phyloP scores from a whole-genome alignment of 2,113 vertebrate genomes.

The Nothoprocta perdicaria region DNA sequence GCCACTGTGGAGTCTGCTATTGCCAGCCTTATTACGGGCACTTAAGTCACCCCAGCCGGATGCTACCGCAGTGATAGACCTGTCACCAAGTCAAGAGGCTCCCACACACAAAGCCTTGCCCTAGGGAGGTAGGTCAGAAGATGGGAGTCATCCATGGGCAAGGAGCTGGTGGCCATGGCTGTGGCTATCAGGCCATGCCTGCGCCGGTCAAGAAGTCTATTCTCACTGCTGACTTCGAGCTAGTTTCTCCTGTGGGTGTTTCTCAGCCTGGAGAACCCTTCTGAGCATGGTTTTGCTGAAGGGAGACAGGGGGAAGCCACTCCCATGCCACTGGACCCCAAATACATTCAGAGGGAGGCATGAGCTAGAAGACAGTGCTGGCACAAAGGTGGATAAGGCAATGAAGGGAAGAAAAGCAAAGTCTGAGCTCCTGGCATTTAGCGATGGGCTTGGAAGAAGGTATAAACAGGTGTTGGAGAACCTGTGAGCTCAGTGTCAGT shows the following conservation, averaged over 20 bases:
- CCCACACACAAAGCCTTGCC: not conserved
- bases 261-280: not conserved
- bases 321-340: not conserved
- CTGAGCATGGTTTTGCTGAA: not conserved
- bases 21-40: not conserved
- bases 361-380: not conserved
- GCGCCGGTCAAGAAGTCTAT: not conserved
- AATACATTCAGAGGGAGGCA: not conserved
- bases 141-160: not conserved
- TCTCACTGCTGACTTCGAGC: not conserved
- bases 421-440: not conserved
- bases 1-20: not conserved
- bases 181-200: not conserved
- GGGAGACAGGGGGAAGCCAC: not conserved
- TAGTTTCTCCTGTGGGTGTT: rapidly evolving
- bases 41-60: not conserved
- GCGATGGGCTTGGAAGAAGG: not conserved
- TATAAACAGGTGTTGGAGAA: not conserved
- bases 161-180: rapidly evolving
- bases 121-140: not conserved
- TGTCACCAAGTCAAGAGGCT: not conserved
- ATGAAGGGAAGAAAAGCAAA: not conserved
- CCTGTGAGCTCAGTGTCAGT: slow-evolving; percentile 34
- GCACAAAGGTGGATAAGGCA: not conserved
- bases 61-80: not conserved